Evolutionary conservation across 2,797 vertebrate genomes (phyloP), one percentile per base, ranked within the genome.

Genomic region (Salmo trutta): DNA sequence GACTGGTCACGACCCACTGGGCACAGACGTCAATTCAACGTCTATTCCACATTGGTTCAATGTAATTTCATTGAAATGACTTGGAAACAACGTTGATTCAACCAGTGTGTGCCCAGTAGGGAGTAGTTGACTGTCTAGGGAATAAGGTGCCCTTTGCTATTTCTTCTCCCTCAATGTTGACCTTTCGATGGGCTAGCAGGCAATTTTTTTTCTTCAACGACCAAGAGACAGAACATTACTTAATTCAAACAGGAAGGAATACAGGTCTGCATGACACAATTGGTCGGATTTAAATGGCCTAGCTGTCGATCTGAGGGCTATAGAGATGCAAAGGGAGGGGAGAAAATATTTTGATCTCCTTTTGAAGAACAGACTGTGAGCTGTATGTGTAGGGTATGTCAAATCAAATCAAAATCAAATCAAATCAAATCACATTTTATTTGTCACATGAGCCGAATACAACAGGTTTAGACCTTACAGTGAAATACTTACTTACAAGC

Each of bases 121-220:
- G 41, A 47, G 41, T 47, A 47, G 41, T 12, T 21, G 10, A 8
- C 24, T 17, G 3, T 64, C 3, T 12, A 64, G 5, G 56, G 19
- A 14, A 24, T 3, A 64, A 17, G 8, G 21, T 12, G 21, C 59
- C 21, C 12, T 64, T 64, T 64, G 59, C 73, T 74, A 24, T 85
- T 90, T 85, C 91, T 90, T 86, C 84, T 90, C 88, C 89, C 85
- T 89, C 85, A 73, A 77, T 79, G 79, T 87, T 94, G 91, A 93
- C 91, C 93, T 95, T 95, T 94, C 85, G 82, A 91, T 87, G 89
- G 91, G 92, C 91, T 88, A 84, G 89, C 92, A 81, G 92, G 91
- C 93, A 94, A 93, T 94, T 94, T 94, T 95, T 95, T 92, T 94
- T 94, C 95, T 95, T 93, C 93, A 94, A 82, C 91, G 93, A 91